Evolutionary conservation across 2,888 invertebrate genomes (phyloP).

Genomic region (Andrena bicolor): DNA sequence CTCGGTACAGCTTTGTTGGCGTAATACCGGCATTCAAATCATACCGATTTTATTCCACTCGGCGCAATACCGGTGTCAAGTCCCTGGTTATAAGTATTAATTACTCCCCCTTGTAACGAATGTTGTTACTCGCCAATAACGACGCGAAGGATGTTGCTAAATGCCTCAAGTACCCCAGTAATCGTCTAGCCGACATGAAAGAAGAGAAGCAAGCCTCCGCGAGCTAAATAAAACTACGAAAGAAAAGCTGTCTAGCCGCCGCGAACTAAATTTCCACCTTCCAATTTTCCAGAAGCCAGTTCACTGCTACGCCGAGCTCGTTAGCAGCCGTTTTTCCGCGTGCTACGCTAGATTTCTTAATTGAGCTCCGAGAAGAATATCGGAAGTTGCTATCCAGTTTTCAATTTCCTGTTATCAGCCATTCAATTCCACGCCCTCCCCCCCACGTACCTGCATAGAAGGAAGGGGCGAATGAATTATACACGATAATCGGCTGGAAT

Average conservation of each 20-base stretch:
- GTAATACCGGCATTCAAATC: no score
- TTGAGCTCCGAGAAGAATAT: conserved; percentile 43
- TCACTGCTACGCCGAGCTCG: conserved; percentile 26
- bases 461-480: conserved; percentile 34
- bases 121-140: neutral
- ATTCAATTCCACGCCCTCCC: neutral
- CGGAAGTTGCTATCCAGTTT: conserved; percentile 57
- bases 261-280: conserved; percentile 29
- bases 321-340: conserved; percentile 33
- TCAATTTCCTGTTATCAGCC: conserved; percentile 62
- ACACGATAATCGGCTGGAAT: conserved; percentile 62
- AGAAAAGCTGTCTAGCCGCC: neutral
- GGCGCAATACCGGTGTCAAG: no score
- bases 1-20: no score
- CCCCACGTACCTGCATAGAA: neutral
- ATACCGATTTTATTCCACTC: no score
- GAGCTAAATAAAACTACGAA: conserved; percentile 7
- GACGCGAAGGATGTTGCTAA: neutral
- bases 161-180: neutral
- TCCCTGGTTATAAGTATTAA: no score
- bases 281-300: conserved; percentile 27
- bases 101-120: no score
- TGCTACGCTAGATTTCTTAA: conserved; percentile 51
- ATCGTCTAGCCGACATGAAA: conserved; percentile 2
- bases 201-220: neutral